A percentile compares a stretch with the other conserved stretches of the same genome.
phyloP scores from a whole-genome alignment of 1,140 invertebrate species.

The Ganaspis sp. region DNA sequence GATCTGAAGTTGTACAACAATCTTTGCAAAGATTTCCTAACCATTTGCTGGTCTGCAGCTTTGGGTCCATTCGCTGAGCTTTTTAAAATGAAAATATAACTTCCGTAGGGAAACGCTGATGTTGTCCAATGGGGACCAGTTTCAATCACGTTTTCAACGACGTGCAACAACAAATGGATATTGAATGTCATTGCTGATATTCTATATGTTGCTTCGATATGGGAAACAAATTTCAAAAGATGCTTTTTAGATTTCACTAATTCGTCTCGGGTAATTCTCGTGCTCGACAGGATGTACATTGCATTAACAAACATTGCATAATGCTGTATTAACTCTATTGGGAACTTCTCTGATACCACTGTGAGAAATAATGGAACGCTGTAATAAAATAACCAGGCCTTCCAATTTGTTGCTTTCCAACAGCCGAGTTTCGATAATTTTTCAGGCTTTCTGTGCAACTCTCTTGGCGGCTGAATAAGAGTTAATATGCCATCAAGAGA shows the following conservation, averaged over 20 bases:
- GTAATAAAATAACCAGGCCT: constrained; percentile 40
- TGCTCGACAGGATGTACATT: background rate
- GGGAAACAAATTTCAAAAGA: background rate
- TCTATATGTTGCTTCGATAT: background rate
- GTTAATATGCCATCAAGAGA: background rate
- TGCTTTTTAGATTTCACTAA: too few species aligned
- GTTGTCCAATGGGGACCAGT: background rate
- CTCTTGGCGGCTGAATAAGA: constrained; percentile 36
- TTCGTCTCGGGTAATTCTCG: too few species aligned
- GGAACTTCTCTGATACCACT: constrained; percentile 23
- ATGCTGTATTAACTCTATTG: background rate
- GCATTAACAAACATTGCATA: background rate
- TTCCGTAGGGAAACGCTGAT: background rate
- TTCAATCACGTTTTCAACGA: background rate
- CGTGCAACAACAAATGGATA: background rate
- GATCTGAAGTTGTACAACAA: too few species aligned
- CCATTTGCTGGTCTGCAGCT: too few species aligned
- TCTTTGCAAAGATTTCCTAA: too few species aligned
- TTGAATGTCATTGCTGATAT: too few species aligned
- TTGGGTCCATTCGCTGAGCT: constrained; percentile 17
- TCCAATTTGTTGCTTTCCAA: constrained; percentile 44
- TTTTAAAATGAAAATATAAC: background rate
- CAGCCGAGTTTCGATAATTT: constrained; percentile 7
- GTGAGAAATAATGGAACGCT: constrained; percentile 33
- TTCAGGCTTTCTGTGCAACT: constrained; percentile 38